These are phyloP conservation scores for Macrobrachium nipponense DNA, from an alignment of 1,140 invertebrate species.

Conservation along the genomic window DNA sequence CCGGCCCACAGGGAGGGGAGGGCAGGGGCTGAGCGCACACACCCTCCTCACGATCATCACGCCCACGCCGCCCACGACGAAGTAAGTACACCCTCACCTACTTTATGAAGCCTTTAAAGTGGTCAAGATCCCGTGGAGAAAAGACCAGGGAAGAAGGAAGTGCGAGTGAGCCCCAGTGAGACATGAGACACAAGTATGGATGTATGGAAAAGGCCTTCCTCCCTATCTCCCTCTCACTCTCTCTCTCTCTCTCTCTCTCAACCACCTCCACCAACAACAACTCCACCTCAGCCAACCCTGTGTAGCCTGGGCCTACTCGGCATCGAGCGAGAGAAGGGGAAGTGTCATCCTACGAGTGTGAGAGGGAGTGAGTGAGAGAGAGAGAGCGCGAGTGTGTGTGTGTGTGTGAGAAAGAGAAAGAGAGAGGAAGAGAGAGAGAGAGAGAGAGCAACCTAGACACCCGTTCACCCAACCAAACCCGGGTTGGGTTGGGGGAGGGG, in stretches of 20 bases:
- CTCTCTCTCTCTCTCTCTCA: too few relatives aligned
- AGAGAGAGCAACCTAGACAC: constrained; percentile 15
- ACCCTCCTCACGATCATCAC: constrained; percentile 38
- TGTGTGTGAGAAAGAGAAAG: too few relatives aligned
- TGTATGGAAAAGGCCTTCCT: constrained; percentile 35
- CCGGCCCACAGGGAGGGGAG: constrained; percentile 46
- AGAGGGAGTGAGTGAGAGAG: constrained; percentile 27
- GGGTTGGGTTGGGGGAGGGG: too few relatives aligned
- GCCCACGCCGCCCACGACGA: constrained; percentile 46
- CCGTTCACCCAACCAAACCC: constrained; percentile 8
- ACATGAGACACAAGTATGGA: constrained; percentile 20
- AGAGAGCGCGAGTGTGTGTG: constrained; percentile 37
- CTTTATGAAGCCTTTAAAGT: constrained; percentile 13
- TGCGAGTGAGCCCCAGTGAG: constrained; percentile 9
- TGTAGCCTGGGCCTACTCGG: constrained; percentile 40
- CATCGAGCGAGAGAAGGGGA: constrained; percentile 49
- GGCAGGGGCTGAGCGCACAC: constrained; percentile 37
- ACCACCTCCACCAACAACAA: too few relatives aligned
- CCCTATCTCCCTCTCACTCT: too few relatives aligned
- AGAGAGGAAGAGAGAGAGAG: background rate
- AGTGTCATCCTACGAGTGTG: constrained; percentile 36
- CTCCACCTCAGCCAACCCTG: background rate
- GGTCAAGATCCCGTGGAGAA: constrained; percentile 6
- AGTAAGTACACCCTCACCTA: constrained; percentile 39
- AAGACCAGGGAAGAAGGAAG: background rate